Percentiles rank a stretch among this genome's conserved stretches.
phyloP scores from a whole-genome alignment of 1,140 invertebrate genomes.

The Brachionus asplanchnoidis region DNA sequence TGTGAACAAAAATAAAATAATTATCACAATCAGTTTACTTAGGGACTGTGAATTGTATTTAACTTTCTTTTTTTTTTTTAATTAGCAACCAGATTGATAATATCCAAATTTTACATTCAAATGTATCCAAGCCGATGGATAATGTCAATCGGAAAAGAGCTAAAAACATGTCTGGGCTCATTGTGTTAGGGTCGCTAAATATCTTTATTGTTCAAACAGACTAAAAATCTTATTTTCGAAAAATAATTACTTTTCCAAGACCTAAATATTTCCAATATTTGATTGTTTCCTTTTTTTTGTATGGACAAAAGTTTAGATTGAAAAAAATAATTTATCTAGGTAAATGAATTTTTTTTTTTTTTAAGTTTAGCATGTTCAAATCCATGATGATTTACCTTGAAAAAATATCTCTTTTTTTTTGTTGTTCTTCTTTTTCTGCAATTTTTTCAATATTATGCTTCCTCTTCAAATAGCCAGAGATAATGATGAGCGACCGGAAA shows the following conservation, averaged over 20 bases:
- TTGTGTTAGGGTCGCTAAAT: not conserved
- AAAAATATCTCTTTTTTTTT: too few relatives aligned
- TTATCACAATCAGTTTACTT: too few relatives aligned
- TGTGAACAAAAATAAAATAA: too few relatives aligned
- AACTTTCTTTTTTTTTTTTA: not conserved
- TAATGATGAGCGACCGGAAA: not conserved
- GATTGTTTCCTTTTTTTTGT: not conserved
- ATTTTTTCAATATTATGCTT: not conserved
- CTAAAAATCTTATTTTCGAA: not conserved
- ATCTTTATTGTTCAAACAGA: not conserved
- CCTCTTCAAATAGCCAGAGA: not conserved
- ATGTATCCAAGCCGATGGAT: not conserved
- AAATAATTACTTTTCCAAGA: not conserved
- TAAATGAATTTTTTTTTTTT: too few relatives aligned
- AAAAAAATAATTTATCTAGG: too few relatives aligned
- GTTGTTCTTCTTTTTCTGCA: not conserved
- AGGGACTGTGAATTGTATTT: too few relatives aligned
- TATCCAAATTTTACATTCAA: not conserved
- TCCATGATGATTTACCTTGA: not conserved
- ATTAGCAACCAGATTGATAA: not conserved
- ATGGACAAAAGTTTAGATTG: not conserved
- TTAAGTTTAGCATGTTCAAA: not conserved
- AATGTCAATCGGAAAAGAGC: not conserved
- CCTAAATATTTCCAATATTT: not conserved
- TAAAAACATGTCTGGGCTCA: not conserved